A percentile compares a stretch with the other conserved stretches of the same genome.
phyloP scores from a whole-genome alignment of 2,113 vertebrate species.

The Cisticola juncidis region DNA sequence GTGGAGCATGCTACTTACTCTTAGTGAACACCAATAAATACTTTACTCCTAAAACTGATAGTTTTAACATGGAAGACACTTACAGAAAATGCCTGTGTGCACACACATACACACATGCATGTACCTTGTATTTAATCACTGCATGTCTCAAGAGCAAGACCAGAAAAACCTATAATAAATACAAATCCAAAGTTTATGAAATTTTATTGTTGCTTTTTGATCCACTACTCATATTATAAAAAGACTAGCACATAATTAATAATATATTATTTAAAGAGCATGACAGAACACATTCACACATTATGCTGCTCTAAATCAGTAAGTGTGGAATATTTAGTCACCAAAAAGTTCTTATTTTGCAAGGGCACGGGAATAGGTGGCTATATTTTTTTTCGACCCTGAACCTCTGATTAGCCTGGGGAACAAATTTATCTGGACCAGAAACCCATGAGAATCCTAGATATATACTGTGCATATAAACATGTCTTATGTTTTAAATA shows the following conservation, averaged over 20 bases:
- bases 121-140: neutral
- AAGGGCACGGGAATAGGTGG: neutral
- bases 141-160: neutral
- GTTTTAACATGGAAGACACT: neutral
- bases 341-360: neutral
- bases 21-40: neutral
- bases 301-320: neutral
- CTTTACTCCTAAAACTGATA: neutral
- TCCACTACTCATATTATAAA: neutral
- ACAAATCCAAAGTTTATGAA: neutral
- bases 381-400: neutral
- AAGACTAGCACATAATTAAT: neutral
- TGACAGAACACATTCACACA: neutral
- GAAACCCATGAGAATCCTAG: neutral
- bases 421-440: neutral
- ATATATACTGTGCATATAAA: neutral
- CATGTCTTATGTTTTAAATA: neutral
- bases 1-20: neutral
- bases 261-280: neutral
- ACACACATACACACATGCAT: accelerated
- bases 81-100: neutral
- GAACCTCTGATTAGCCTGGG: neutral
- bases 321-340: neutral
- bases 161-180: neutral
- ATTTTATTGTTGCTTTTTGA: neutral